Evolutionary conservation across 1,140 invertebrate genomes (phyloP), one percentile per base, ranked within the genome.

Genomic region (Drosophila pachea): DNA sequence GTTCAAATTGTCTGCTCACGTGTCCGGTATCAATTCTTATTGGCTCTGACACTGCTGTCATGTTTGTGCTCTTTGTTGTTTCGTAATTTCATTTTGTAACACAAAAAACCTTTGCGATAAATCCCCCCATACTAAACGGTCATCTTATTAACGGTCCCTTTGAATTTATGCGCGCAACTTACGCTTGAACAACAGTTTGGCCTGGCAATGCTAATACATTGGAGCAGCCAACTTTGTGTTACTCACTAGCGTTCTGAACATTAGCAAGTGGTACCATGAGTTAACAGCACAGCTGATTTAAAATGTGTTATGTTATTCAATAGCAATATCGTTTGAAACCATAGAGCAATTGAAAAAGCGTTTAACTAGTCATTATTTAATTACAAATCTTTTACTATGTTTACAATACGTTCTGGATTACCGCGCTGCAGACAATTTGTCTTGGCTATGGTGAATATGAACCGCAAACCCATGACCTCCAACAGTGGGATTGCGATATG

Each of bases 221-320:
- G 12, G 40, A 8, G 43, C 49, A 40, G 16, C 43, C 50, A 35
- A 40, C 35, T 42, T 62, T 47, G 36, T 8, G 33, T n/a, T 11
- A 0, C 7, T 31, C 29, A 36, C 45, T 38, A 33, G 35, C 29
- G 49, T 29, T 33, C 12, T 50, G 22, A 32, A 36, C n/a, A 8
- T 9, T 36, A n/a, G 48, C 38, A 45, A n/a, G 9, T 8, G 35
- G 7, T 0, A 7, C 7, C 9, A 35, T 53, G 32, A 38, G 38
- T 43, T 67, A 45, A 55, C 43, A 67, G 55, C 11, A 49, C 63
- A 71, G 68, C 63, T 71, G 68, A 59, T 65, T 32, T 32, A 22
- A 38, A 56, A 50, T 64, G 47, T 65, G 16, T 42, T 36, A 53
- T 72, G 69, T 72, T 72, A 72, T 72, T 72, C 9, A 72, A 72